phyloP scores from a whole-genome alignment of 2,797 vertebrate species.

The Pangasius sanitwongsei region DNA sequence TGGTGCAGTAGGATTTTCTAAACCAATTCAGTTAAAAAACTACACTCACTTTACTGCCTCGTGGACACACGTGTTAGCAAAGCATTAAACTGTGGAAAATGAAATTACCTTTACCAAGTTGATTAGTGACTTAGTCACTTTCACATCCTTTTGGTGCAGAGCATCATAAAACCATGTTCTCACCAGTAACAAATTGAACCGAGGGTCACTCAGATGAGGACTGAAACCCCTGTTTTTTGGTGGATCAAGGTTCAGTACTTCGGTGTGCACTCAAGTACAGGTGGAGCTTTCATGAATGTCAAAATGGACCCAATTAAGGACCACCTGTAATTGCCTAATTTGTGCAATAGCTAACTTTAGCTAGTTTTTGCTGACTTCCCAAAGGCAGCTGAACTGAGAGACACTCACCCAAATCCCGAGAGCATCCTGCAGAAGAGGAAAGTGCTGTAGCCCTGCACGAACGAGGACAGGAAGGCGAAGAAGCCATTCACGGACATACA shows the following conservation, averaged over 20 bases:
- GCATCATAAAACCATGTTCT: not conserved
- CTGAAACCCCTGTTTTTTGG: not conserved
- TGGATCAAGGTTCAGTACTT: not conserved
- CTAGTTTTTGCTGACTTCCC: not conserved
- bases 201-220: not conserved
- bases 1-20: not conserved
- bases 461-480: conserved; percentile 98
- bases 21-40: not conserved
- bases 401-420: conserved; percentile 95
- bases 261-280: not conserved
- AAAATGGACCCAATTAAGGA: not conserved
- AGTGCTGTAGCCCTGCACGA: conserved; percentile 95
- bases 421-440: conserved; percentile 95
- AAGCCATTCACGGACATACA: conserved; percentile 96
- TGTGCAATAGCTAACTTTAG: not conserved
- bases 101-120: not conserved
- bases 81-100: not conserved
- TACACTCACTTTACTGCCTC: not conserved
- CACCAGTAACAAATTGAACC: not conserved
- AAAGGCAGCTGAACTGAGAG: not conserved
- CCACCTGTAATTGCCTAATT: not conserved
- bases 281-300: not conserved
- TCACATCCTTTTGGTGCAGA: too few relatives aligned
- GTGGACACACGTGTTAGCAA: not conserved
- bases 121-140: not conserved